These are phyloP conservation scores for Semnornis frantzii DNA, from an alignment of 2,113 vertebrate species.

Conservation along the genomic window DNA sequence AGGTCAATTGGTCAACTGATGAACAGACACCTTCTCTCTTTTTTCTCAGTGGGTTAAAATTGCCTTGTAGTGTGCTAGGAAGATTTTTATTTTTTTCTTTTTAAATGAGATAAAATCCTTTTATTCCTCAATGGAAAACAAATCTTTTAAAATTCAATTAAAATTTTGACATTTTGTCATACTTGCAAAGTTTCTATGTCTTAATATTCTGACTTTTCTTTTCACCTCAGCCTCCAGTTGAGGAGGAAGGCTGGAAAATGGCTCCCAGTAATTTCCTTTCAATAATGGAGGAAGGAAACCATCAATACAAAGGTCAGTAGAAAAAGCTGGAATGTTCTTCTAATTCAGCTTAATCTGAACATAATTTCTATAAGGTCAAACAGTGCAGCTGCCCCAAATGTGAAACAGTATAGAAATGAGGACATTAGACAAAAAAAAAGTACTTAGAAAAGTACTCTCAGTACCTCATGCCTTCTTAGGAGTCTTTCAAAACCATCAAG, in stretches of 20 bases:
- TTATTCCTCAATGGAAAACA: background rate
- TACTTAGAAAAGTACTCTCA: background rate
- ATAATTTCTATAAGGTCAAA: background rate
- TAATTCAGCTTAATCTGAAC: background rate
- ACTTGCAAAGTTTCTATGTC: background rate
- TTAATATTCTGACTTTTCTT: background rate
- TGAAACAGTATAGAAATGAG: background rate
- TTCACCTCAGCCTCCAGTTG: background rate
- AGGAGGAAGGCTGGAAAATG: slow-evolving; percentile 87
- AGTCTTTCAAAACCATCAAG: background rate
- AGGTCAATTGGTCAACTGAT: background rate
- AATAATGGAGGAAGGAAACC: slow-evolving; percentile 76
- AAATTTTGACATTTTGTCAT: background rate
- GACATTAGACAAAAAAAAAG: background rate
- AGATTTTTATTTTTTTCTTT: background rate
- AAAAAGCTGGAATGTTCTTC: background rate
- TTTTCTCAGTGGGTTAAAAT: background rate
- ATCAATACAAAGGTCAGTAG: slow-evolving; percentile 81
- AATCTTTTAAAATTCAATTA: background rate
- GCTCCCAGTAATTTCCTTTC: slow-evolving; percentile 85
- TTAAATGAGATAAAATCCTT: background rate
- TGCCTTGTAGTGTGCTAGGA: background rate
- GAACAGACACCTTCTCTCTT: background rate
- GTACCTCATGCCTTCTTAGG: background rate
- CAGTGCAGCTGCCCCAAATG: background rate